A percentile compares a stretch with the other conserved stretches of the same genome.
Conservation (phyloP, 2,113 vertebrate species). For the Pterocles burchelli region DNA sequence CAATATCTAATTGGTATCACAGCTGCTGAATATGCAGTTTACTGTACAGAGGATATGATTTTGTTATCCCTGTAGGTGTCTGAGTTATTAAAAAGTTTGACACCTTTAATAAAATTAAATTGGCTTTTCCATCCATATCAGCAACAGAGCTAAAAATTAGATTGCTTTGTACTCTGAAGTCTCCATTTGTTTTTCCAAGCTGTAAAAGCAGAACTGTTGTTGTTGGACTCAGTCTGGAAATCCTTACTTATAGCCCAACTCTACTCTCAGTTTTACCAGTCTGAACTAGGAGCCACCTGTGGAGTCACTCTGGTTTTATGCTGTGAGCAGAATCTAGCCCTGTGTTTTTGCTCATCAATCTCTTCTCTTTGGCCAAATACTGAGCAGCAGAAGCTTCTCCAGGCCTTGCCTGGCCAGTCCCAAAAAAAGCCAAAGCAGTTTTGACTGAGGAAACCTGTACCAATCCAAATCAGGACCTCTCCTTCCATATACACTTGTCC, state of each 20-base stretch:
- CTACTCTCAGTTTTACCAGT: neutral
- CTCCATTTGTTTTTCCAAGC: neutral
- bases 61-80: slow-evolving; percentile 7
- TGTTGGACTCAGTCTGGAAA: neutral
- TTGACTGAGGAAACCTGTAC: neutral
- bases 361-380: neutral
- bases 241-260: neutral
- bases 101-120: slow-evolving; percentile 15
- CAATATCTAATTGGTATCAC: neutral
- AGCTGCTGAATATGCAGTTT: slow-evolving; percentile 36
- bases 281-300: neutral
- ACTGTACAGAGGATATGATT: neutral
- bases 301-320: neutral
- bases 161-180: neutral
- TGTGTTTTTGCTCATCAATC: neutral
- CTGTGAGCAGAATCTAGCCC: neutral
- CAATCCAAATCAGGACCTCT: neutral
- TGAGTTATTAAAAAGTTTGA: slow-evolving; percentile 5
- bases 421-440: neutral
- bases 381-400: neutral
- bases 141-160: neutral
- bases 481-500: neutral
- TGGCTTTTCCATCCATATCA: neutral
- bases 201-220: neutral
- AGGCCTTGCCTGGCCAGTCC: neutral